These are phyloP conservation scores for Cynoglossus semilaevis DNA, from an alignment of 2,113 vertebrate genomes.

Conservation along the genomic window DNA sequence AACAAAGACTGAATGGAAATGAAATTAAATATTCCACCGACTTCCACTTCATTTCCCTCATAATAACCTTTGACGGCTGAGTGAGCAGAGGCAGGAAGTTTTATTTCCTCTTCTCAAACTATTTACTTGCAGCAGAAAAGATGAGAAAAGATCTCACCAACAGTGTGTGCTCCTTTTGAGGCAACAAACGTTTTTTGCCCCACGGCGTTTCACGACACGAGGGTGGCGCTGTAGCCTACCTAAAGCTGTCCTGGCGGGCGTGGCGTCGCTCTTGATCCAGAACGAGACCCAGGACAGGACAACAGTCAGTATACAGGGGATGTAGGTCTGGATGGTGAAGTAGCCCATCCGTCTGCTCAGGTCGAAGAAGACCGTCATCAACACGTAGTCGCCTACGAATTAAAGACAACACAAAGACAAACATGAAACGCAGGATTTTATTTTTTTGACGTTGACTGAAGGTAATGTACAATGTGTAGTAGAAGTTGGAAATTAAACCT, in stretches of 20 bases:
- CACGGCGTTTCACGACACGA: too few species aligned
- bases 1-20: constrained; percentile 15
- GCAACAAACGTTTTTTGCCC: too few species aligned
- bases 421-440: too few species aligned
- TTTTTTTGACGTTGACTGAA: too few species aligned
- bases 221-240: constrained; percentile 66
- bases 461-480: too few species aligned
- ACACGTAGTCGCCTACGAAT: constrained; percentile 87
- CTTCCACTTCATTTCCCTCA: constrained; percentile 2
- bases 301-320: constrained; percentile 95
- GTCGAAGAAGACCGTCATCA: constrained; percentile 97
- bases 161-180: too few species aligned
- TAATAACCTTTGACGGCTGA: neutral
- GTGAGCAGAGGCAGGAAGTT: neutral
- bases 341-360: constrained; percentile 96
- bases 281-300: constrained; percentile 98
- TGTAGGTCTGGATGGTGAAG: constrained; percentile 98
- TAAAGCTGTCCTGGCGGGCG: constrained; percentile 91
- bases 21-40: constrained; percentile 2
- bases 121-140: neutral
- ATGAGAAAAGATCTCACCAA: too few species aligned
- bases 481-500: too few species aligned
- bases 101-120: neutral
- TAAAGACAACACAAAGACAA: neutral
- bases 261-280: constrained; percentile 98